Conservation (phyloP, 2,797 vertebrate genomes). For the Gallirallus australis region DNA sequence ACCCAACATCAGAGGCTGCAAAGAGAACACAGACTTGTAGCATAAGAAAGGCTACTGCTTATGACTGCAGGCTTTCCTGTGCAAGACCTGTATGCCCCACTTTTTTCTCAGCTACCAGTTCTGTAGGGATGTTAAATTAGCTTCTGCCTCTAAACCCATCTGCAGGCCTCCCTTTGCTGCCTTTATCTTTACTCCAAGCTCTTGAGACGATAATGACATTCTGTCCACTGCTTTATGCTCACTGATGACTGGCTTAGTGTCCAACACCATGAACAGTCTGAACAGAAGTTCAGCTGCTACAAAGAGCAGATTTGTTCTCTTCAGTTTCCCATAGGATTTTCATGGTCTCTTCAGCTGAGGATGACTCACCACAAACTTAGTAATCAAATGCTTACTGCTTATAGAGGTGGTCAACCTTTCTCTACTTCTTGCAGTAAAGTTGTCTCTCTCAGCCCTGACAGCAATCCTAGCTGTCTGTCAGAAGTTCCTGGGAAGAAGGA, state of each 20-base stretch:
- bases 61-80: not conserved
- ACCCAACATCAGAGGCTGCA: not conserved
- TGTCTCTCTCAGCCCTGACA: not conserved
- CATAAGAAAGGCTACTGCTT: not conserved
- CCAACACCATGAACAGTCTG: not conserved
- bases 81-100: not conserved
- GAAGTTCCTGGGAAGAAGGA: not conserved
- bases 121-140: not conserved
- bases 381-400: not conserved
- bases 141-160: not conserved
- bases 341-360: not conserved
- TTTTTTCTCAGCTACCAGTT: not conserved
- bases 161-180: not conserved
- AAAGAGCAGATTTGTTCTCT: not conserved
- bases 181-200: not conserved
- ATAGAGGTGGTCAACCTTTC: not conserved
- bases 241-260: not conserved
- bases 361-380: not conserved
- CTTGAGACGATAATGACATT: not conserved
- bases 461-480: not conserved
- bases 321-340: not conserved
- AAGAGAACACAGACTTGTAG: not conserved
- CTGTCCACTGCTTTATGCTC: not conserved
- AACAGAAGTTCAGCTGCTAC: not conserved
- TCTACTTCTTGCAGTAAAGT: not conserved